These are phyloP conservation scores for Elachura formosa DNA, from an alignment of 2,113 vertebrate species.

Conservation along the genomic window DNA sequence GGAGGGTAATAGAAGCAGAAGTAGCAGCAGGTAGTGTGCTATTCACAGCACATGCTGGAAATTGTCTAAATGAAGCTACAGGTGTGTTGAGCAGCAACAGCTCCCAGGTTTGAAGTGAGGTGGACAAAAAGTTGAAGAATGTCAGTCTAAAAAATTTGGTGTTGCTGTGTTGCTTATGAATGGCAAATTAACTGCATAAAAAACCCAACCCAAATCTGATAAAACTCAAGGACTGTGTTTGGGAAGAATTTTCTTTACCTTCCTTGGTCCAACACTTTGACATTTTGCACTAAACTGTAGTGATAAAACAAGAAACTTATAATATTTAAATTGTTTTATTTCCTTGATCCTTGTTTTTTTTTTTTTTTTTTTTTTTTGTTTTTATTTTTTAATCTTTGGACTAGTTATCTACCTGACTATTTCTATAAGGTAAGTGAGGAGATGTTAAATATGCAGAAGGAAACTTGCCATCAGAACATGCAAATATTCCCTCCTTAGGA, in stretches of 20 bases:
- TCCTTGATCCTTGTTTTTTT: neutral
- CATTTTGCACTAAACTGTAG: neutral
- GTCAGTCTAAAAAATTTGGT: neutral
- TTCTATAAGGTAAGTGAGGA: neutral
- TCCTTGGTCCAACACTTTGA: neutral
- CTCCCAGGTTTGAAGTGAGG: neutral
- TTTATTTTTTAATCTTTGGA: neutral
- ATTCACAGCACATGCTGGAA: neutral
- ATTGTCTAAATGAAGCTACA: neutral
- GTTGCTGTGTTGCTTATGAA: neutral
- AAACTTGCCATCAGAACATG: neutral
- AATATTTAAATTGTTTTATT: neutral
- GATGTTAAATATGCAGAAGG: neutral
- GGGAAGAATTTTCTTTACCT: neutral
- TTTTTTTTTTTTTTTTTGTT: accelerated
- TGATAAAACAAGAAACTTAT: neutral
- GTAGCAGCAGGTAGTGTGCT: neutral
- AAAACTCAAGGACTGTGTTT: neutral
- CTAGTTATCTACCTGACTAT: neutral
- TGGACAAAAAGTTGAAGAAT: neutral
- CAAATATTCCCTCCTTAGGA: neutral
- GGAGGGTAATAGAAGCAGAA: neutral
- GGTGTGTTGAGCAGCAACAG: neutral
- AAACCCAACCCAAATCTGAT: neutral
- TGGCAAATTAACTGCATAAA: neutral